phyloP scores from a whole-genome alignment of 2,113 vertebrate species.

The Henicopernis longicauda region DNA sequence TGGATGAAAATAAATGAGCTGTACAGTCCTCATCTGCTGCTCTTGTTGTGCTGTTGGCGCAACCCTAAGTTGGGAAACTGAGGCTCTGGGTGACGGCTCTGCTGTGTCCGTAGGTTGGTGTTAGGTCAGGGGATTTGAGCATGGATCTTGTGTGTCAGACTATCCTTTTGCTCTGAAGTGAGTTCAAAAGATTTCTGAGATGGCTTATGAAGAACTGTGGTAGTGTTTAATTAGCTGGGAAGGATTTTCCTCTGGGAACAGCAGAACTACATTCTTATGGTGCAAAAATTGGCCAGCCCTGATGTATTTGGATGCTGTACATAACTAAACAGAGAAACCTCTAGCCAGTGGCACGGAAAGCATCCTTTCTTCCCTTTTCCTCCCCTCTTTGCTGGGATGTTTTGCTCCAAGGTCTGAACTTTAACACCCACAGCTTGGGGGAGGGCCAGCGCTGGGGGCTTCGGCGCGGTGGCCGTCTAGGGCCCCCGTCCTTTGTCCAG shows the following conservation, averaged over 20 bases:
- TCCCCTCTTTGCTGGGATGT: neutral
- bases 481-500: neutral
- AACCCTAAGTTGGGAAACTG: neutral
- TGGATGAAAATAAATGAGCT: neutral
- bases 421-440: neutral
- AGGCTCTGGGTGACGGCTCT: neutral
- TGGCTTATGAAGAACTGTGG: neutral
- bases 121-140: neutral
- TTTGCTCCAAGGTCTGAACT: neutral
- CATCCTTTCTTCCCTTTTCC: neutral
- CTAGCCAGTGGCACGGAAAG: neutral
- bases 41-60: neutral
- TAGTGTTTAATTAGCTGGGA: neutral
- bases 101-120: rapidly evolving
- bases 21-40: neutral
- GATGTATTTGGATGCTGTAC: neutral
- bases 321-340: neutral
- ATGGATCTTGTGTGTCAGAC: neutral
- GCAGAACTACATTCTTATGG: neutral
- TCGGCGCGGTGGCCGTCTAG: neutral
- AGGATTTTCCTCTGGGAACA: neutral
- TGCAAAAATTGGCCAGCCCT: neutral
- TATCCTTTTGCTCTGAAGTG: neutral
- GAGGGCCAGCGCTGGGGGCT: neutral
- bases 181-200: neutral